A percentile compares a stretch with the other conserved stretches of the same genome.
phyloP scores from a whole-genome alignment of 2,113 vertebrate genomes.

The Pelmatolapia mariae region DNA sequence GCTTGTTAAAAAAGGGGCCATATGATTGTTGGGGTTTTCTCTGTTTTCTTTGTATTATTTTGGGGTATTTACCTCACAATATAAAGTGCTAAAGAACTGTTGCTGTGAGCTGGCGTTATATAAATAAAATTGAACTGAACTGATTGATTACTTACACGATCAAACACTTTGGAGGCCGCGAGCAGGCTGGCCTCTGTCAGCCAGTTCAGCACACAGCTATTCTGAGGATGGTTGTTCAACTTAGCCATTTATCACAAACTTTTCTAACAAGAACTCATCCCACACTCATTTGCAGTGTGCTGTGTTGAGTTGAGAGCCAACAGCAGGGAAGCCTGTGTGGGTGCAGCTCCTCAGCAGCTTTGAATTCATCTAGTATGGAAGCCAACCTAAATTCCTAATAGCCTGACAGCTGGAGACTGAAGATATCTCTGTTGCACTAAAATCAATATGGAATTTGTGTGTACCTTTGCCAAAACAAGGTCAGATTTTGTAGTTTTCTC shows the following conservation, averaged over 20 bases:
- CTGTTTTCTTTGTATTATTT: no score
- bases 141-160: no score
- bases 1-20: no score
- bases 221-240: not conserved
- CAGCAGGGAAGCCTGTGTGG: not conserved
- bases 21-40: no score
- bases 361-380: not conserved
- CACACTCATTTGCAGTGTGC: conserved; percentile 20
- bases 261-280: conserved; percentile 25
- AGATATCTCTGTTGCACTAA: not conserved
- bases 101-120: no score
- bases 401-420: not conserved
- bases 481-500: no score
- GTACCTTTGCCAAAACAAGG: no score
- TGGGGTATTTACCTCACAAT: no score
- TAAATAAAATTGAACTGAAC: no score
- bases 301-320: conserved; percentile 17
- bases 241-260: conserved; percentile 38
- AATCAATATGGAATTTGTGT: no score
- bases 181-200: not conserved
- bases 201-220: not conserved
- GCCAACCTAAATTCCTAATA: not conserved
- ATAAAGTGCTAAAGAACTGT: no score
- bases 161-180: not conserved
- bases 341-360: conserved; percentile 13